Evolutionary conservation across 2,797 vertebrate species (phyloP), one percentile per base, ranked within the genome.

Genomic region (Pangasius mekongensis): DNA sequence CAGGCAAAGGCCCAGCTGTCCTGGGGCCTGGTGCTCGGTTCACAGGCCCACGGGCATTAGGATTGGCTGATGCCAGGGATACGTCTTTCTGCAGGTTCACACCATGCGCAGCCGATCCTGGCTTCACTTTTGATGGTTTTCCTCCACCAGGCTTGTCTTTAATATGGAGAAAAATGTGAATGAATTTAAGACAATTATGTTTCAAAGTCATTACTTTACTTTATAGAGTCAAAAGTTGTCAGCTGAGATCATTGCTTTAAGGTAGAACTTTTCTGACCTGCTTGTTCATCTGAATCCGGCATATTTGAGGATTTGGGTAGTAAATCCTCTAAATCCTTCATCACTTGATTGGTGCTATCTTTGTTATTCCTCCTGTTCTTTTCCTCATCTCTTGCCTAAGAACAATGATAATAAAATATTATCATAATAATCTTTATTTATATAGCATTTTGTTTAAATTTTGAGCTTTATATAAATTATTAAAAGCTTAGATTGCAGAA

Each of bases 341-440:
- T 92, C 85, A 95, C 92, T 58, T 97, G 95, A 89, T 96, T 98
- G 83, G 96, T 96, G 92, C 93, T 97, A 91, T 96, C 92, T 89
- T 96, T 96, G 92, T 98, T 97, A 93, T 97, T 98, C 83, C 97
- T 96, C 80, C 98, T 96, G 93, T 97, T 98, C 94, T 99, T 99
- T 89, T 99, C 98, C 89, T 98, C 97, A 92, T 99, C 97, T 0
- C 96, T 97, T 95, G 97, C 97, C 98, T 99, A 89, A 36, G 18
- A 69, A 84, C 10, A 69, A 54, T 14, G 18, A 33, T 43, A 62
- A n/a, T 8, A 43, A 82, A 20, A 73, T 22, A 18, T 27, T 43
- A 43, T 54, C 52, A 49, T 6, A 18, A 10, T 76, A 5, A 27
- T 74, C 11, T 67, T 67, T 30, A 30, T 67, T 30, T 33, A 67